Conservation (phyloP, 2,113 vertebrate species). For the Engystomops pustulosus region DNA sequence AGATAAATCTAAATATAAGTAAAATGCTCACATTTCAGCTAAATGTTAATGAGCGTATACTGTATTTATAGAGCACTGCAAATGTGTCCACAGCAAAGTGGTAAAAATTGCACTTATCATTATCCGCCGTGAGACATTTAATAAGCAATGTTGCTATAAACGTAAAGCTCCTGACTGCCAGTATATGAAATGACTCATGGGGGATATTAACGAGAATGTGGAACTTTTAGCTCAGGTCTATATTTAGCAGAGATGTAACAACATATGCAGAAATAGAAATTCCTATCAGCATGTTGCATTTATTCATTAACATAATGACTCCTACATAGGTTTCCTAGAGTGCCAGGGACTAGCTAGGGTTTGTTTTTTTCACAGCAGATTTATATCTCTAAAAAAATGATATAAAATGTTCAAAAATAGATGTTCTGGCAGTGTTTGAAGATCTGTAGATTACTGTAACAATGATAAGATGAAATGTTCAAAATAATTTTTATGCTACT, state of each 20-base stretch:
- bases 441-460: neutral
- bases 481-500: neutral
- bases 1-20: neutral
- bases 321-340: neutral
- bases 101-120: constrained; percentile 6
- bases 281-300: neutral
- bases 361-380: neutral
- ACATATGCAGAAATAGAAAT: constrained; percentile 8
- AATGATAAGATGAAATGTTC: neutral
- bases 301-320: constrained; percentile 11
- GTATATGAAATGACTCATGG: constrained; percentile 36
- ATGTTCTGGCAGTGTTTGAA: neutral
- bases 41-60: constrained; percentile 12
- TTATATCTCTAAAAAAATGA: neutral
- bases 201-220: constrained; percentile 30
- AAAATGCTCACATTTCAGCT: neutral
- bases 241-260: constrained; percentile 17
- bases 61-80: constrained; percentile 4
- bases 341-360: neutral
- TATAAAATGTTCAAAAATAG: neutral
- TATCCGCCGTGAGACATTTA: constrained; percentile 13
- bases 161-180: neutral
- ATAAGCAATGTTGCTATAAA: constrained; percentile 33
- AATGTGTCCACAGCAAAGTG: constrained; percentile 2
- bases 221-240: constrained; percentile 34